These are phyloP conservation scores for Catocala nupta DNA, from an alignment of 2,888 invertebrate species.

Conservation along the genomic window DNA sequence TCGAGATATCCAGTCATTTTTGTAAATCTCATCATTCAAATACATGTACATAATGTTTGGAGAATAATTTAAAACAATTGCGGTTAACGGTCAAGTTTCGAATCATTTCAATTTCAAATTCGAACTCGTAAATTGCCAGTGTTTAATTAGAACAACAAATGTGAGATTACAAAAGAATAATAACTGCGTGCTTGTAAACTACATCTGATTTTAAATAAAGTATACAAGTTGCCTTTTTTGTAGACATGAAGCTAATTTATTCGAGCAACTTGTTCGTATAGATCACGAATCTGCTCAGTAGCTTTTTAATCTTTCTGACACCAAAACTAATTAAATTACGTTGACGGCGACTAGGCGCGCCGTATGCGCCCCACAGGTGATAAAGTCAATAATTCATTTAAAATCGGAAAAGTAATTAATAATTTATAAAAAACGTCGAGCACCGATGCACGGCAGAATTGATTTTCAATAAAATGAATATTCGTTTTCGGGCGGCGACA, in stretches of 20 bases:
- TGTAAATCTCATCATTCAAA: slow-evolving; percentile 26
- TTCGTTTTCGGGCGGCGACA: slow-evolving; percentile 56
- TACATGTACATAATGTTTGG: background rate
- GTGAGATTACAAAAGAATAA: slow-evolving; percentile 20
- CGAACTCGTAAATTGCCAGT: slow-evolving; percentile 21
- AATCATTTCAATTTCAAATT: slow-evolving; percentile 26
- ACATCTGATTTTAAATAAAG: slow-evolving; percentile 40
- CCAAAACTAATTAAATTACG: slow-evolving; percentile 52
- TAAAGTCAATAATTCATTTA: slow-evolving; percentile 55
- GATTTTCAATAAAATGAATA: slow-evolving; percentile 69
- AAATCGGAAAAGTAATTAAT: slow-evolving; percentile 54
- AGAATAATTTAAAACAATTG: slow-evolving; percentile 1
- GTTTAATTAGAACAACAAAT: slow-evolving; percentile 6
- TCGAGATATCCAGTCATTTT: slow-evolving; percentile 48
- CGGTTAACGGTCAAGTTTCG: background rate
- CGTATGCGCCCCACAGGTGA: slow-evolving; percentile 38
- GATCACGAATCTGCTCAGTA: slow-evolving; percentile 46
- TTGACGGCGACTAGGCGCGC: slow-evolving; percentile 32
- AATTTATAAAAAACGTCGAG: slow-evolving; percentile 49
- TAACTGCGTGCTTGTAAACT: slow-evolving; percentile 24
- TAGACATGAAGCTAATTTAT: slow-evolving; percentile 46
- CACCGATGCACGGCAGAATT: slow-evolving; percentile 43
- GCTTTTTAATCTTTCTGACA: slow-evolving; percentile 52
- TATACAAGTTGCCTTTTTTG: slow-evolving; percentile 36
- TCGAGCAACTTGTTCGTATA: slow-evolving; percentile 41